Conservation (phyloP, 2,888 invertebrate genomes). For the Tetranychus truncatus region DNA sequence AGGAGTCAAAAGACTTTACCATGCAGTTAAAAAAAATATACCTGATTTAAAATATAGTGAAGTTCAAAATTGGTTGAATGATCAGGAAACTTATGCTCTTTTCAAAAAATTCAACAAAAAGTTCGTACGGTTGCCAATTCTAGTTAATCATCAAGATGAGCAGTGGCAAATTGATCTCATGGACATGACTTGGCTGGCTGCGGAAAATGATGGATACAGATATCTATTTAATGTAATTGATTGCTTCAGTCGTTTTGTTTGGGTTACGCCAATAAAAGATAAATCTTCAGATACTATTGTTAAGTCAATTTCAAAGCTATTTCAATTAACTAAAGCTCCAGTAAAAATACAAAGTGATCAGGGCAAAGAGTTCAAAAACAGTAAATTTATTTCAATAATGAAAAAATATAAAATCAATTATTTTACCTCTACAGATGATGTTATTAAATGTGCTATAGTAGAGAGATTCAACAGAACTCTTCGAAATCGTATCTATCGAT, state of each 20-base stretch:
- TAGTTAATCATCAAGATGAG: slow-evolving; percentile 25
- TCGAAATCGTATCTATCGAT: slow-evolving; percentile 27
- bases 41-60: background rate
- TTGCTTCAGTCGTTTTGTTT: slow-evolving; percentile 28
- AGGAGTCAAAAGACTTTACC: background rate
- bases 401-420: slow-evolving; percentile 19
- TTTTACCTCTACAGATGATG: slow-evolving; percentile 27
- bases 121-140: slow-evolving; percentile 20
- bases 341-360: no score
- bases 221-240: slow-evolving; percentile 28
- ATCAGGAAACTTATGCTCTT: slow-evolving; percentile 20
- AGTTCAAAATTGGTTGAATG: slow-evolving; percentile 18
- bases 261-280: slow-evolving; percentile 25
- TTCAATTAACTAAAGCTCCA: no score
- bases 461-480: slow-evolving; percentile 16
- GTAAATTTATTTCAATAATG: background rate
- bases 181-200: slow-evolving; percentile 18
- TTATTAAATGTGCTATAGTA: slow-evolving; percentile 22
- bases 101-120: slow-evolving; percentile 17
- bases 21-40: background rate
- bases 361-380: no score
- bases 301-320: no score
- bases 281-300: slow-evolving; percentile 26
- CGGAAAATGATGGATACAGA: slow-evolving; percentile 25
- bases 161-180: slow-evolving; percentile 28